Conservation (phyloP, 1,140 invertebrate species). For the Drosophila mayri region DNA sequence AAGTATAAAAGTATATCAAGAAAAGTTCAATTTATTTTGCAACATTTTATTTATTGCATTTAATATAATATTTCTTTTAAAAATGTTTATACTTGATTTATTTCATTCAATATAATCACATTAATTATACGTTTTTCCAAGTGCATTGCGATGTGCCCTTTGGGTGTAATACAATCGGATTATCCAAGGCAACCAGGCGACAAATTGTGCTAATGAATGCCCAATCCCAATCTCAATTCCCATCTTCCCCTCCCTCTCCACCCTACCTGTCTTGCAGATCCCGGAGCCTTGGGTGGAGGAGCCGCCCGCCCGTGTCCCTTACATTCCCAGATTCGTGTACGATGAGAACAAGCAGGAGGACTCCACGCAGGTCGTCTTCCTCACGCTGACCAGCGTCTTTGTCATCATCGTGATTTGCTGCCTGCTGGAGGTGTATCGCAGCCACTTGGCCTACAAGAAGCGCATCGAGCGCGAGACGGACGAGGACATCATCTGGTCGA, state of each 20-base stretch:
- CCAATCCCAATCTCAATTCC: conserved; percentile 27
- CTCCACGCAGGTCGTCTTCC: conserved; percentile 90
- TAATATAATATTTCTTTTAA: too few species aligned
- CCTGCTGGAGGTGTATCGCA: conserved; percentile 88
- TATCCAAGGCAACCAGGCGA: conserved; percentile 39
- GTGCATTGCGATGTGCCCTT: neutral
- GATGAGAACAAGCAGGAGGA: conserved; percentile 91
- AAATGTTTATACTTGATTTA: neutral
- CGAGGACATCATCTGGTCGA: conserved; percentile 88
- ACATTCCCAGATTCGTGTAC: conserved; percentile 89
- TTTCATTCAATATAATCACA: neutral
- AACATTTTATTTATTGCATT: neutral
- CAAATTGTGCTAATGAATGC: conserved; percentile 71
- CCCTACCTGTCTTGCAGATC: conserved; percentile 49
- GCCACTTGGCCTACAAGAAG: conserved; percentile 88
- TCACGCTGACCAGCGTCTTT: conserved; percentile 89
- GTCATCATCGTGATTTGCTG: conserved; percentile 88
- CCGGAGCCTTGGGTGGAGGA: conserved; percentile 93
- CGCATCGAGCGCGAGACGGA: conserved; percentile 89
- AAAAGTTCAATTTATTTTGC: neutral
- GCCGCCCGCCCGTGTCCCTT: conserved; percentile 90
- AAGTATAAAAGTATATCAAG: neutral
- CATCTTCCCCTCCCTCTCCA: neutral
- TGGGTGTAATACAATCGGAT: conserved; percentile 5
- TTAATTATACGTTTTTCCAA: neutral